phyloP scores from a whole-genome alignment of 2,888 invertebrate species.

The Digitonthophagus gazella region DNA sequence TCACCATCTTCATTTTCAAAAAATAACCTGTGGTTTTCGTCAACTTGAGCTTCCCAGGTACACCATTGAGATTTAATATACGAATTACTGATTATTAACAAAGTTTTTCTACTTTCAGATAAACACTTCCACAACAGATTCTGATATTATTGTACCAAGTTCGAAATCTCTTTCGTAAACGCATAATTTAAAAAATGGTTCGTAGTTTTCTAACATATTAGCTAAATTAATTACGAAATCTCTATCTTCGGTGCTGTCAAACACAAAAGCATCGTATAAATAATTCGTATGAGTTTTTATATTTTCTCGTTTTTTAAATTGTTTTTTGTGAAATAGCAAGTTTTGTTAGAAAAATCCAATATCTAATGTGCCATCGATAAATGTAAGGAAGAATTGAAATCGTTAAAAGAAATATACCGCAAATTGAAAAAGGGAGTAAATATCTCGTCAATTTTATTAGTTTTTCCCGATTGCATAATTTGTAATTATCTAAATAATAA shows the following conservation, averaged over 20 bases:
- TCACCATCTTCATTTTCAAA: conserved; percentile 55
- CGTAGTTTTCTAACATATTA: conserved; percentile 58
- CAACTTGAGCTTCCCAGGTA: conserved; percentile 67
- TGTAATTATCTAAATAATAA: conserved; percentile 28
- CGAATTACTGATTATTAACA: conserved; percentile 65
- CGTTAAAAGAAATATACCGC: conserved; percentile 21
- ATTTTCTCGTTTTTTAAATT: conserved; percentile 30
- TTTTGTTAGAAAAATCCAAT: conserved; percentile 55
- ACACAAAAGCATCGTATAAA: conserved; percentile 62
- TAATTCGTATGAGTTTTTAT: conserved; percentile 44
- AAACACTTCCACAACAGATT: conserved; percentile 65
- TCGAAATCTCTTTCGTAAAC: conserved; percentile 70
- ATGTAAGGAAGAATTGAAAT: conserved; percentile 26
- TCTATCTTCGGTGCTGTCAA: conserved; percentile 61
- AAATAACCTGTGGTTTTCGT: conserved; percentile 64
- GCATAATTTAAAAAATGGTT: conserved; percentile 62
- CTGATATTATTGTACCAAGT: conserved; percentile 63
- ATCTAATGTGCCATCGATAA: conserved; percentile 47
- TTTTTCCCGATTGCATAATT: background rate
- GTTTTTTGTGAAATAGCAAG: conserved; percentile 51
- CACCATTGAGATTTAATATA: conserved; percentile 74
- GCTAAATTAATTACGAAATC: conserved; percentile 62
- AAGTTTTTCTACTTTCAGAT: conserved; percentile 61
- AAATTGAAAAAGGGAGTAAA: conserved; percentile 13
- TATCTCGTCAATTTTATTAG: conserved; percentile 11